These are phyloP conservation scores for Notospermus geniculatus DNA, from an alignment of 1,140 invertebrate species.

Conservation along the genomic window DNA sequence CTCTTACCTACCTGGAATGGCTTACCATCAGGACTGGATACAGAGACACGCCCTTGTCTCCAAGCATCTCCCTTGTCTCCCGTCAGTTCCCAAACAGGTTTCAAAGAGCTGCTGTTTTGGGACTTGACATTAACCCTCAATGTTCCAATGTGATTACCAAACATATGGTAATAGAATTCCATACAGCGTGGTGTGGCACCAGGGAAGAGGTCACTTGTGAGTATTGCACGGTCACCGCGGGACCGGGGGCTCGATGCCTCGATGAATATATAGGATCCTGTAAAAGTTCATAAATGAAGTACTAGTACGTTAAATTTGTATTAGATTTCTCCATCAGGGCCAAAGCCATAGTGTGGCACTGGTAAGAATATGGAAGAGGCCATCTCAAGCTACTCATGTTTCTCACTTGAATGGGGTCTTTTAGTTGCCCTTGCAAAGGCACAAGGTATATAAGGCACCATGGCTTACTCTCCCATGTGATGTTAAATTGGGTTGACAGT, in stretches of 20 bases:
- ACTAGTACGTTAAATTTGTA: no score
- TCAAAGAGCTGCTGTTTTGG: neutral
- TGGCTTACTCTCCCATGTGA: no score
- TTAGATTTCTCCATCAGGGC: no score
- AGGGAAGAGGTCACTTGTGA: neutral
- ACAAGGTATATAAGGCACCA: no score
- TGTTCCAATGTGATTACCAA: constrained; percentile 29
- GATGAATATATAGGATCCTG: constrained; percentile 27
- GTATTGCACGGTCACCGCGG: constrained; percentile 21
- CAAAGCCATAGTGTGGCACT: no score
- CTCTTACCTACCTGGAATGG: no score
- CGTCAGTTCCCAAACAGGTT: constrained; percentile 9
- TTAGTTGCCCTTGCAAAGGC: no score
- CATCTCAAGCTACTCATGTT: no score
- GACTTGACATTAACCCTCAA: constrained; percentile 2
- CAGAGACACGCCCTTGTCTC: neutral
- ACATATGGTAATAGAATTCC: constrained; percentile 53
- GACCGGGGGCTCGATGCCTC: constrained; percentile 25
- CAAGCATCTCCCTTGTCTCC: constrained; percentile 16
- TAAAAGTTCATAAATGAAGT: constrained; percentile 4
- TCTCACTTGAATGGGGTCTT: no score
- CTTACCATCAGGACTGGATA: no score
- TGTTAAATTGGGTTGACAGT: no score
- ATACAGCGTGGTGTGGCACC: constrained; percentile 10
- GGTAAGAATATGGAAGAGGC: no score